Conservation (phyloP, 2,113 vertebrate genomes). For the Deroptyus accipitrinus region DNA sequence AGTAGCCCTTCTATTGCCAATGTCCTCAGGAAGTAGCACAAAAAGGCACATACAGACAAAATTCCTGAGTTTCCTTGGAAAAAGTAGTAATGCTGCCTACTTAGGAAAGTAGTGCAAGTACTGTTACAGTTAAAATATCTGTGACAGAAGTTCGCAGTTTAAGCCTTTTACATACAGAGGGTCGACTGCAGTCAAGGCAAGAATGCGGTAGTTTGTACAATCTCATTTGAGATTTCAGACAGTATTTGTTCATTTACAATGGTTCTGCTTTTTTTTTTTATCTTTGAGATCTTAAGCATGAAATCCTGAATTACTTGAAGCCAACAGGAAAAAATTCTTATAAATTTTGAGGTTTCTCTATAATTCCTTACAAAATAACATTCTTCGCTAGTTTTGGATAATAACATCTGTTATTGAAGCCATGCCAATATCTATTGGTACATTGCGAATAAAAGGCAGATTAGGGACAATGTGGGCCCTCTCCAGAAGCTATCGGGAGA, state of each 20-base stretch:
- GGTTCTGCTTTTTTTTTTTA: background rate
- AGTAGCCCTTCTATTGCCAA: background rate
- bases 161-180: background rate
- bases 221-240: background rate
- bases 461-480: no score
- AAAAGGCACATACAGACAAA: fast-evolving
- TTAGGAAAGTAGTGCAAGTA: background rate
- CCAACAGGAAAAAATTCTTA: background rate
- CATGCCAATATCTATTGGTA: background rate
- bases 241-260: background rate
- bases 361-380: background rate
- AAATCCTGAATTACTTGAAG: background rate
- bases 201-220: background rate
- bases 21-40: background rate
- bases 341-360: background rate
- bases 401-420: background rate
- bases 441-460: no score
- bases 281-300: background rate
- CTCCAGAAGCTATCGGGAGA: no score
- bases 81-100: background rate
- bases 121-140: background rate
- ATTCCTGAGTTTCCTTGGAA: background rate
- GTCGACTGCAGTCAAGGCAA: background rate
- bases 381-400: background rate
- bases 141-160: background rate